These are phyloP conservation scores for Acanthochromis polyacanthus DNA, from an alignment of 2,113 vertebrate species.

Conservation along the genomic window DNA sequence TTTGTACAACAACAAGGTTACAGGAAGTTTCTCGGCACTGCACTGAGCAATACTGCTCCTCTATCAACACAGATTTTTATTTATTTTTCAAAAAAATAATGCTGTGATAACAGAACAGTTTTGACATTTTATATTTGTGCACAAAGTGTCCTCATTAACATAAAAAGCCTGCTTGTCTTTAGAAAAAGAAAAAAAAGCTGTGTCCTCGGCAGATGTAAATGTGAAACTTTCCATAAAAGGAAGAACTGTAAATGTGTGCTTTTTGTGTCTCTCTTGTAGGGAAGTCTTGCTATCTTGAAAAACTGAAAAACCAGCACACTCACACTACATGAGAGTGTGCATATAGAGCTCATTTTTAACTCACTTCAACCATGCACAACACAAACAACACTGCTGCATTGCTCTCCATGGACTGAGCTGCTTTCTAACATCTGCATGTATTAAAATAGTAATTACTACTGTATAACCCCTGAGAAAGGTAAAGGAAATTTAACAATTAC, in stretches of 20 bases:
- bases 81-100: neutral
- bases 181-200: neutral
- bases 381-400: neutral
- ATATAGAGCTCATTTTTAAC: neutral
- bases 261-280: neutral
- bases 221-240: constrained; percentile 13
- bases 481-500: too few species aligned
- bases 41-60: neutral
- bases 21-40: constrained; percentile 13
- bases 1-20: constrained; percentile 26
- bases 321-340: too few species aligned
- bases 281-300: too few species aligned
- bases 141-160: too few species aligned
- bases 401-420: neutral
- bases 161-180: too few species aligned
- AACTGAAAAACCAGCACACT: too few species aligned
- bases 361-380: neutral
- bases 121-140: too few species aligned
- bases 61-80: neutral
- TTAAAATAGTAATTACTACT: neutral
- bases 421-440: neutral
- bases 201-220: neutral
- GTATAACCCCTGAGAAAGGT: too few species aligned
- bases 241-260: neutral
- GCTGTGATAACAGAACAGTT: neutral